These are phyloP conservation scores for Nerophis ophidion DNA, from an alignment of 2,113 vertebrate species.

Conservation along the genomic window DNA sequence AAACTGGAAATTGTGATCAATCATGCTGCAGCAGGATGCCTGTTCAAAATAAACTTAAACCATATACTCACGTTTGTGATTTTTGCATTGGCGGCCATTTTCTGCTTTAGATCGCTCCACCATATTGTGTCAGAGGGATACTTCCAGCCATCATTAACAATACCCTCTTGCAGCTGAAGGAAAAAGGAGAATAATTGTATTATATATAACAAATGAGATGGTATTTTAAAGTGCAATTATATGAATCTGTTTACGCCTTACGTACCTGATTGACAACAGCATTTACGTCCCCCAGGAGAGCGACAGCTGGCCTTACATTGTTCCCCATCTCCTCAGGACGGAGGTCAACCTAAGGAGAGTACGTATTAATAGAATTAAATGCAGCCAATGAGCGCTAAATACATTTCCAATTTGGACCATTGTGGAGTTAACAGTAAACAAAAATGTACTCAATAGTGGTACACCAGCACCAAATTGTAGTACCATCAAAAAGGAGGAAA, in stretches of 20 bases:
- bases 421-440: background rate
- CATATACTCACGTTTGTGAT: conserved; percentile 73
- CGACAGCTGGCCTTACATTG: conserved; percentile 82
- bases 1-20: too few relatives aligned
- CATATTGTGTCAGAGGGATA: conserved; percentile 77
- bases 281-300: conserved; percentile 84
- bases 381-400: background rate
- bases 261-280: conserved; percentile 82
- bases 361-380: background rate
- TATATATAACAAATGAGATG: background rate
- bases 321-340: conserved; percentile 96
- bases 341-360: conserved; percentile 80
- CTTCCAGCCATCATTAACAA: conserved; percentile 72
- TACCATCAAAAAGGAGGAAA: background rate
- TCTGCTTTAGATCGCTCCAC: conserved; percentile 81
- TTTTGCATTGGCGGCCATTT: conserved; percentile 79
- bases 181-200: background rate
- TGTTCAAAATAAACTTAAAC: too few relatives aligned
- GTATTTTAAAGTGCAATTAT: background rate
- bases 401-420: background rate
- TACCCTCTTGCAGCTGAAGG: conserved; percentile 76
- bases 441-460: background rate
- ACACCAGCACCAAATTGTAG: background rate
- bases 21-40: too few relatives aligned
- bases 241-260: background rate